Conservation (phyloP, 2,797 vertebrate species). For the Bradypodion ventrale region DNA sequence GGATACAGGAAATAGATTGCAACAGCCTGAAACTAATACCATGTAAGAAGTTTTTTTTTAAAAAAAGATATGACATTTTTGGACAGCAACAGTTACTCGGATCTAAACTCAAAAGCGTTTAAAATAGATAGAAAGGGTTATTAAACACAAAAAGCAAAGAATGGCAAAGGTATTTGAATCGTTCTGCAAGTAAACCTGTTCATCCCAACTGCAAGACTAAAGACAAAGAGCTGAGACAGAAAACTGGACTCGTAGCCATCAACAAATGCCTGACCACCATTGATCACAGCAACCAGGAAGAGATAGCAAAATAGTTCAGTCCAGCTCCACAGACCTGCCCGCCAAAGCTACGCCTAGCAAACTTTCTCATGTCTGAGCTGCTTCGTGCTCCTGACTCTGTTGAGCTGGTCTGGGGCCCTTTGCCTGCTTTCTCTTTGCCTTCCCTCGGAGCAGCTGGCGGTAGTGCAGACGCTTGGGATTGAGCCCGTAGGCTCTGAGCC, state of each 20-base stretch:
- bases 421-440: conserved; percentile 66
- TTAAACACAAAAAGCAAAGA: background rate
- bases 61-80: background rate
- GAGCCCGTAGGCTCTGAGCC: conserved; percentile 88
- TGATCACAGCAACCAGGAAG: background rate
- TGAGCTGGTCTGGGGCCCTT: conserved; percentile 32
- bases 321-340: background rate
- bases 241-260: background rate
- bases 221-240: background rate
- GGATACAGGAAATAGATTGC: too few species aligned
- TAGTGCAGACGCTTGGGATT: conserved; percentile 87
- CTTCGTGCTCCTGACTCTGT: background rate
- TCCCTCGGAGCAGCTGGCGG: conserved; percentile 81
- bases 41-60: background rate
- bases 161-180: background rate
- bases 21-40: background rate
- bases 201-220: background rate
- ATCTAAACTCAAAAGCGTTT: background rate
- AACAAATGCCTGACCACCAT: background rate
- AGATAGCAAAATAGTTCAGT: too few species aligned
- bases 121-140: too few species aligned
- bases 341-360: too few species aligned
- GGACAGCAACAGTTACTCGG: background rate
- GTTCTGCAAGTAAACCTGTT: background rate
- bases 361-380: too few species aligned